A percentile compares a stretch with the other conserved stretches of the same genome.
These are phyloP conservation scores for Rhagonycha fulva DNA, from an alignment of 2,888 invertebrate species.

Conservation along the genomic window DNA sequence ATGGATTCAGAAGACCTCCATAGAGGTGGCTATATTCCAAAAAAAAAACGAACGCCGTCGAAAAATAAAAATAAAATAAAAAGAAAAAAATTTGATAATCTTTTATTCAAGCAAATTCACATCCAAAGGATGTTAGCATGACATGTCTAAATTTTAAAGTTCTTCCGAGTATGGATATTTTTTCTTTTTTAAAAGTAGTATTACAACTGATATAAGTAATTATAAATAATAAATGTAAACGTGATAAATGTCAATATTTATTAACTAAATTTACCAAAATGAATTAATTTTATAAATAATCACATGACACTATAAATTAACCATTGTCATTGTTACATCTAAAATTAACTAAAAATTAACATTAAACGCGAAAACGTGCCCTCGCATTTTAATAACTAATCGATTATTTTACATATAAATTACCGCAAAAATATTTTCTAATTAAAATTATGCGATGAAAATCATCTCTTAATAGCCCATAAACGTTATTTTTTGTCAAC, in stretches of 20 bases:
- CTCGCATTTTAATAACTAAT: constrained; percentile 46
- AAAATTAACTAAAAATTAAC: constrained; percentile 35
- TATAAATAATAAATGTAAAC: too few species aligned
- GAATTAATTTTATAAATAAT: background rate
- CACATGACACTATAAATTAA: background rate
- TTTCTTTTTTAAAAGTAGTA: too few species aligned
- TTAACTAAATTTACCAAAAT: background rate
- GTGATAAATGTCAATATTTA: background rate
- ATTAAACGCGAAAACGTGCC: constrained; percentile 40
- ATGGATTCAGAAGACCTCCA: too few species aligned
- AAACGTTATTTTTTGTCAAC: constrained; percentile 43
- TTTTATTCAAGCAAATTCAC: too few species aligned
- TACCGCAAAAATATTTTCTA: constrained; percentile 39
- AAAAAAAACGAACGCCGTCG: too few species aligned
- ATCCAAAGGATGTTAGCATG: too few species aligned
- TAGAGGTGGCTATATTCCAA: too few species aligned
- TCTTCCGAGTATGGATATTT: too few species aligned
- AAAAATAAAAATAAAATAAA: too few species aligned
- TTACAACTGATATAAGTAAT: too few species aligned
- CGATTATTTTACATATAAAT: constrained; percentile 45
- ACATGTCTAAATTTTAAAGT: too few species aligned
- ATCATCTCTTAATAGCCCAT: constrained; percentile 39
- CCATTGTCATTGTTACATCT: constrained; percentile 7
- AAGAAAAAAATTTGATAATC: too few species aligned
- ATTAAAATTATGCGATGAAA: constrained; percentile 42